Conservation (phyloP, 37 sponge, comb jelly and placozoan genomes). For the Bolinopsis microptera region DNA sequence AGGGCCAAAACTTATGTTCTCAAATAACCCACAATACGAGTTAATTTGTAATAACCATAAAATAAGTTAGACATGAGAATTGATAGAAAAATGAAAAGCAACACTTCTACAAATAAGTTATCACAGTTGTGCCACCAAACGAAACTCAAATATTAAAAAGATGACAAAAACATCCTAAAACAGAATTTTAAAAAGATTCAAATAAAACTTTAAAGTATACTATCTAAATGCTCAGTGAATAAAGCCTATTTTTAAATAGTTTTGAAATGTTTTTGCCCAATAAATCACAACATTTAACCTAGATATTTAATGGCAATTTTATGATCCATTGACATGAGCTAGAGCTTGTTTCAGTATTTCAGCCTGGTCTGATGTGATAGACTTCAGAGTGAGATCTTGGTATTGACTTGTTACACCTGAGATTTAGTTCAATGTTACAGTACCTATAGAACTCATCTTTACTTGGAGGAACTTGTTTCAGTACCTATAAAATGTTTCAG, state of each 20-base stretch:
- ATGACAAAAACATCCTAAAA: neutral
- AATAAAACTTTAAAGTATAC: neutral
- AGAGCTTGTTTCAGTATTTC: conserved; percentile 26
- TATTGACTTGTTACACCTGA: conserved; percentile 1
- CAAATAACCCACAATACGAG: neutral
- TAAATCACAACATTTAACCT: neutral
- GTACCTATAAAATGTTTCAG: no score
- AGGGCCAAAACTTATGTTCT: neutral
- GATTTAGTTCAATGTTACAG: no score
- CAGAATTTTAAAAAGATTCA: neutral
- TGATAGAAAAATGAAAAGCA: neutral
- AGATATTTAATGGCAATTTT: neutral
- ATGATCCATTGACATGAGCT: neutral
- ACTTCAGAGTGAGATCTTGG: neutral
- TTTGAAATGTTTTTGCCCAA: no score
- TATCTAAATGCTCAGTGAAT: neutral
- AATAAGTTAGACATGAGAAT: neutral
- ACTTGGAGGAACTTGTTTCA: neutral
- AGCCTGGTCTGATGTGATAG: neutral
- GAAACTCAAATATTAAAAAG: neutral
- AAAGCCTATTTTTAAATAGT: no score
- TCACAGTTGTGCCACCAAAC: neutral
- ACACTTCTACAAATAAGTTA: neutral
- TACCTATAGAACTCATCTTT: neutral
- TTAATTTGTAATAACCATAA: neutral